A percentile compares a stretch with the other conserved stretches of the same genome.
Conservation (phyloP, 2,113 vertebrate genomes). For the Perca schrenkii region DNA sequence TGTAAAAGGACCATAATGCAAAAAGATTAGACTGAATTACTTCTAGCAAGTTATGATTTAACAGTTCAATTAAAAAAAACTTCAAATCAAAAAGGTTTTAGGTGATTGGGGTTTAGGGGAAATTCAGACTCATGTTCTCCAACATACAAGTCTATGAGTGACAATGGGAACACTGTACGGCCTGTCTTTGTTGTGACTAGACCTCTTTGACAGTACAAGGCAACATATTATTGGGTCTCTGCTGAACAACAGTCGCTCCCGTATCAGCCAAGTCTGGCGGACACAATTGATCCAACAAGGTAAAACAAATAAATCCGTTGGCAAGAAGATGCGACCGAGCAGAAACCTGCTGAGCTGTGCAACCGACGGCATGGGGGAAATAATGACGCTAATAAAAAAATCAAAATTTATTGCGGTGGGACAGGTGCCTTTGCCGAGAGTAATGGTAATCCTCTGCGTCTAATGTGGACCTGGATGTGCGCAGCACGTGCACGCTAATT, state of each 20-base stretch:
- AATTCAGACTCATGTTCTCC: background rate
- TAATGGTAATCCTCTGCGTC: slow-evolving; percentile 72
- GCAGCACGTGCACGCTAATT: slow-evolving; percentile 81
- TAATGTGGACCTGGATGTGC: slow-evolving; percentile 70
- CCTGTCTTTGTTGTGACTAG: background rate
- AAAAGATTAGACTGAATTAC: no score
- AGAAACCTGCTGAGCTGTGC: slow-evolving; percentile 54
- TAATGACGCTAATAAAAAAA: slow-evolving; percentile 63
- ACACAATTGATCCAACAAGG: slow-evolving; percentile 7
- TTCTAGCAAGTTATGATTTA: background rate
- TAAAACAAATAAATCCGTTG: slow-evolving; percentile 34
- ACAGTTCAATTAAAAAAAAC: background rate
- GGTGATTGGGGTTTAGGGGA: background rate
- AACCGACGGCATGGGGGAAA: background rate
- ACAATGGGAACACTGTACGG: no score
- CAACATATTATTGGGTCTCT: background rate
- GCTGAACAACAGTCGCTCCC: background rate
- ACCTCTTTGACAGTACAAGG: background rate
- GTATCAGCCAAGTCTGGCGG: background rate
- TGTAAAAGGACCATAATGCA: no score
- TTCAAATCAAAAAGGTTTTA: background rate
- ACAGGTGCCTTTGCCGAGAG: slow-evolving; percentile 47
- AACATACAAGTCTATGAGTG: background rate
- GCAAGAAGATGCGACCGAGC: background rate
- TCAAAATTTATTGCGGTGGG: slow-evolving; percentile 28